Base-by-base conservation (phyloP, 1,140 invertebrate genomes). In the Drosophila elegans region DNA sequence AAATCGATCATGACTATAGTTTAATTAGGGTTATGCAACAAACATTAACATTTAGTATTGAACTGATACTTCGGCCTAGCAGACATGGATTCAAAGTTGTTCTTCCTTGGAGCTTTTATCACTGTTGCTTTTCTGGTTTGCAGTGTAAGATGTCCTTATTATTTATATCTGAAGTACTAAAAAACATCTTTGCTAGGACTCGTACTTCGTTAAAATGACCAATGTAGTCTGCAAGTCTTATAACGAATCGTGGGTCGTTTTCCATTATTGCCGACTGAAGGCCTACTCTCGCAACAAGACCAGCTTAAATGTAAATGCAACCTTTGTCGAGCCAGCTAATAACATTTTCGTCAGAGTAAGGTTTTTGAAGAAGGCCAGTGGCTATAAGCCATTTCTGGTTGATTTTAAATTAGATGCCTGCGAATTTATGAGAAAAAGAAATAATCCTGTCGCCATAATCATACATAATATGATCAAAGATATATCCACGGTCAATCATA, bases 401-500 rank as follows among this genome's bases (percentile, higher is more conserved):
- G 59, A 85, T 21, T 39, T n/a, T 4, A 74, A 29, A 0, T 4
- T 84, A 1, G 81, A 84, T 54, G 81, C 7, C 2, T 85, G 81
- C 16, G 16, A 63, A 7, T 85, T 78, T 48, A 49, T 80, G 52
- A 34, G 71, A 1, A 52, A 2, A 1, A 46, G 56, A 4, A 25
- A 79, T 34, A 64, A 84, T 6, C 76, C 80, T 2, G 4, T 68
- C 0, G 66, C 1, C 2, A 79, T 60, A n/a, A 73, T 85, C 0
- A 0, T 80, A 9, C 62, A 27, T 32, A 57, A 62, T 9, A 1
- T 80, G 0, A 53, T 85, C 1, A 85, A 56, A n/a, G 38, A 85
- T 46, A 48, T 80, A 1, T 74, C 81, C 6, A 85, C 74, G 1
- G 3, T 85, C 1, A 85, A 85, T 51, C 81, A 85, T 21, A 63